phyloP scores from a whole-genome alignment of 2,113 vertebrate species.

The Halichoerus grypus region DNA sequence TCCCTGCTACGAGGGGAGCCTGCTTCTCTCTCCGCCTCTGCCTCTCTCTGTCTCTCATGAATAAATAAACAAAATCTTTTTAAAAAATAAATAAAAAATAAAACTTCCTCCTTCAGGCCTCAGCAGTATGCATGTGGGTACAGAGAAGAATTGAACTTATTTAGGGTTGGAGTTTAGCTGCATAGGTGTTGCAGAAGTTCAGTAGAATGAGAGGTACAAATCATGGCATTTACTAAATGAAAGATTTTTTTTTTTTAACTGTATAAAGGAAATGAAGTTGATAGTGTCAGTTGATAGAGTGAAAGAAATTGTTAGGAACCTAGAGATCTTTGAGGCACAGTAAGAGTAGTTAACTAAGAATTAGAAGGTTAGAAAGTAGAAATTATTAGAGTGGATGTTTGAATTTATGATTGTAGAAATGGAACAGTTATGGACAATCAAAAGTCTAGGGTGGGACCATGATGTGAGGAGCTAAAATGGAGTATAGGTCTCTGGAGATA shows the following conservation, averaged over 20 bases:
- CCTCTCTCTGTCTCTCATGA: not conserved
- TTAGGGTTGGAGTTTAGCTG: not conserved
- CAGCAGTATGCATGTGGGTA: not conserved
- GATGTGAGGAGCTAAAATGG: not conserved
- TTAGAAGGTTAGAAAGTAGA: not conserved
- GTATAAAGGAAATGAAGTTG: not conserved
- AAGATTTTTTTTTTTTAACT: not conserved
- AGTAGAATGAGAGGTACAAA: not conserved
- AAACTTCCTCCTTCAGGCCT: not conserved
- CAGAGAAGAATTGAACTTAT: not conserved
- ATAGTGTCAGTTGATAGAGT: not conserved
- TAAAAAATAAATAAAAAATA: not conserved
- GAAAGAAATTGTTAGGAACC: not conserved
- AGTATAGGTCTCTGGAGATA: not conserved
- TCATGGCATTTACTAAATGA: not conserved
- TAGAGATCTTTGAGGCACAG: not conserved
- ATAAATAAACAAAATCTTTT: not conserved
- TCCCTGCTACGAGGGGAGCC: not conserved
- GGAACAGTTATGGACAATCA: not conserved
- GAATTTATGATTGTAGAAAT: not conserved
- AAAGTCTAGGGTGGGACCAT: not conserved
- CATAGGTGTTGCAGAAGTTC: not conserved
- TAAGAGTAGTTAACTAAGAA: not conserved
- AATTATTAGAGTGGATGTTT: conserved; percentile 5
- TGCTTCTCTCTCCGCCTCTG: not conserved